Conservation (phyloP, 2,797 vertebrate species). For the Anguilla obscura region DNA sequence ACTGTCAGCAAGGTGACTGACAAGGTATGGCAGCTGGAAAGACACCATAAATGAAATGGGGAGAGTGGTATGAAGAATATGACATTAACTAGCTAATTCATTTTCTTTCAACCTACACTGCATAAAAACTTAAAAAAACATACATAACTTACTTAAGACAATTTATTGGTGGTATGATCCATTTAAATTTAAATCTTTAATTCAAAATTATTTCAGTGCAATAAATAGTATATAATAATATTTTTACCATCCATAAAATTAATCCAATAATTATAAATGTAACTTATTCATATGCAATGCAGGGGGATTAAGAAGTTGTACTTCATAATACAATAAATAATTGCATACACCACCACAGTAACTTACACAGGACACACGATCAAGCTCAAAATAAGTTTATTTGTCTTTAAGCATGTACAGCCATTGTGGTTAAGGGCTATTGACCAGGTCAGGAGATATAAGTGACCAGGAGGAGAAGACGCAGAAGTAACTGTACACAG, state of each 20-base stretch:
- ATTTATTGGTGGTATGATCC: background rate
- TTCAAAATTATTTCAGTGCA: background rate
- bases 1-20: background rate
- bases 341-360: background rate
- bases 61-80: too few species aligned
- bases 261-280: background rate
- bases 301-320: background rate
- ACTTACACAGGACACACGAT: slow-evolving; percentile 40
- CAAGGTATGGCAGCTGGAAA: too few species aligned
- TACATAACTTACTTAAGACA: background rate
- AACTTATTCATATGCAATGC: background rate
- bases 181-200: background rate
- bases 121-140: too few species aligned
- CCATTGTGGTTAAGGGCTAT: slow-evolving; percentile 69
- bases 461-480: slow-evolving; percentile 64
- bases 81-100: too few species aligned
- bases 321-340: background rate
- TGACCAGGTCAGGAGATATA: slow-evolving; percentile 67
- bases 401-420: slow-evolving; percentile 79
- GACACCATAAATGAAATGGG: too few species aligned
- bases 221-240: background rate
- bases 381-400: slow-evolving; percentile 69
- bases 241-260: background rate
- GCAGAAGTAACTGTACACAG: slow-evolving; percentile 67
- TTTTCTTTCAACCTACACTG: too few species aligned